Evolutionary conservation across 2,797 vertebrate species (phyloP).

Genomic region (Anniella stebbinsi): DNA sequence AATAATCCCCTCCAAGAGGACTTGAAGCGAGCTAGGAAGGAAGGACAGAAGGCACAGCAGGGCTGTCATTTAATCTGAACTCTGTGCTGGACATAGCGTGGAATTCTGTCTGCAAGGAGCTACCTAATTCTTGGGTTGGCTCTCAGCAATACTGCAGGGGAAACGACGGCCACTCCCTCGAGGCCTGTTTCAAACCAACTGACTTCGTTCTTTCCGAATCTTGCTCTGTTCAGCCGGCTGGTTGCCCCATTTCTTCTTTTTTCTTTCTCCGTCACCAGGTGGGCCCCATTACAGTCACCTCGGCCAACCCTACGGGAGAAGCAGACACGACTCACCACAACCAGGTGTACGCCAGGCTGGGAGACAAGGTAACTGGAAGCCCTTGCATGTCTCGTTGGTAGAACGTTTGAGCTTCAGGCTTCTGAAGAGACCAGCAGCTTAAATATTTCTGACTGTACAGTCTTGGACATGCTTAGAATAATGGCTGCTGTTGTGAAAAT

Average conservation of each 20-base stretch:
- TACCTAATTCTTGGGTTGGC: not conserved
- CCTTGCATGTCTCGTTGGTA: not conserved
- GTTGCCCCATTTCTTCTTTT: fast-evolving
- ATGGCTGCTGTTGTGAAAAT: not conserved
- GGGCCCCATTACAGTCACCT: slow-evolving; percentile 91
- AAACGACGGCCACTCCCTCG: not conserved
- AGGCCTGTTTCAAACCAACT: not conserved
- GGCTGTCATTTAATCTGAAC: not conserved
- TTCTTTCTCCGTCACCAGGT: slow-evolving; percentile 78
- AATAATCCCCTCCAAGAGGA: not conserved
- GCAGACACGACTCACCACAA: slow-evolving; percentile 95
- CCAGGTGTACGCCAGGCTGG: slow-evolving; percentile 90
- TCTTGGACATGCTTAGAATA: not conserved
- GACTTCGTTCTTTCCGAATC: no score
- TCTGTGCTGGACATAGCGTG: not conserved
- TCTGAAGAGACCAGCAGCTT: not conserved
- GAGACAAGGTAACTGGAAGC: slow-evolving; percentile 82
- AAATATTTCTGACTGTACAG: not conserved
- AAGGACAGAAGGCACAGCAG: no score
- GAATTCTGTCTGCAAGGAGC: not conserved
- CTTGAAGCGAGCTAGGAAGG: not conserved
- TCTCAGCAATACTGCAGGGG: not conserved
- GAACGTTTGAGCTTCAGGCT: not conserved
- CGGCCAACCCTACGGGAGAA: slow-evolving; percentile 92
- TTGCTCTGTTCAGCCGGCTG: not conserved